phyloP scores from a whole-genome alignment of 2,888 invertebrate genomes.

The Horisme vitalbata region DNA sequence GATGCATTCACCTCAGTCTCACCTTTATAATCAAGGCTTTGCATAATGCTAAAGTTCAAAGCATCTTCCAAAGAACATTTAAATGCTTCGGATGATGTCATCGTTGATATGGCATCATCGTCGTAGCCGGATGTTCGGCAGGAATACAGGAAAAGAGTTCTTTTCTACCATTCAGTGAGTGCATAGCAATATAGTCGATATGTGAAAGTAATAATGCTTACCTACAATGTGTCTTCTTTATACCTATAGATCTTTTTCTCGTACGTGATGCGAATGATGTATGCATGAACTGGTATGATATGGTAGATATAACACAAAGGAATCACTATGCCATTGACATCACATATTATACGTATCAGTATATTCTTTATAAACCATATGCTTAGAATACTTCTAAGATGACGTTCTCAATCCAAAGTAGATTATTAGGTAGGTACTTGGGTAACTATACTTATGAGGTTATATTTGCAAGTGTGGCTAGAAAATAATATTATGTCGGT shows the following conservation, averaged over 20 bases:
- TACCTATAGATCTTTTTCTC: conserved; percentile 20
- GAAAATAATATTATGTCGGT: too few species aligned
- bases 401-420: too few species aligned
- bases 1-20: conserved; percentile 38
- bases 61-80: conserved; percentile 27
- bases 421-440: too few species aligned
- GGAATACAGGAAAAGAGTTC: conserved; percentile 6
- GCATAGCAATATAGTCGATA: conserved; percentile 22
- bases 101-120: conserved; percentile 38
- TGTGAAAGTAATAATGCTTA: conserved; percentile 27
- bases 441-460: too few species aligned
- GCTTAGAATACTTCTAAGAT: too few species aligned
- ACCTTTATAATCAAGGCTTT: conserved; percentile 47
- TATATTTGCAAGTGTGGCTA: too few species aligned
- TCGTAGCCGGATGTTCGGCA: conserved; percentile 25
- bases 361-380: too few species aligned
- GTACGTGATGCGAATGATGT: conserved; percentile 27
- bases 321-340: too few species aligned
- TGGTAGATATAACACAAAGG: too few species aligned
- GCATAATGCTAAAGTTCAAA: conserved; percentile 53
- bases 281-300: conserved; percentile 22
- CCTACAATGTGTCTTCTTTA: conserved; percentile 20
- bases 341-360: too few species aligned
- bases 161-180: neutral
- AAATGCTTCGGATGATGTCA: conserved; percentile 52